Evolutionary conservation across 1,140 invertebrate species (phyloP), one percentile per base, ranked within the genome.

Genomic region (Tetragonula clypearis): DNA sequence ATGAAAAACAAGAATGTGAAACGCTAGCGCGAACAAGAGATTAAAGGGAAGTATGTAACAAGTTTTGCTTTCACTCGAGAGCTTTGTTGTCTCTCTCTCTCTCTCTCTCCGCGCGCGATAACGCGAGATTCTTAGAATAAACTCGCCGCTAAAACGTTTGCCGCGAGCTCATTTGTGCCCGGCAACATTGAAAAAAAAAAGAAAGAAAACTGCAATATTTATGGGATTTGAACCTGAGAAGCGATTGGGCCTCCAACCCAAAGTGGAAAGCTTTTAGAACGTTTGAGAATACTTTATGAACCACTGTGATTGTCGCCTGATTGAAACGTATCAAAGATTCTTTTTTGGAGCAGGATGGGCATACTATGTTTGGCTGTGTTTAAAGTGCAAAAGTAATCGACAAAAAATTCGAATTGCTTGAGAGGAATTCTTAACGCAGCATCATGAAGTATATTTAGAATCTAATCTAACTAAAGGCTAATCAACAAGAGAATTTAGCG

Each of bases 21-120:
- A 79, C 41, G 41, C 41, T 26, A 66, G 62, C 30, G 30, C n/a
- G n/a, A 26, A 30, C 55, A 68, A 79, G 68, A 55, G 62, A 55
- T 58, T 79, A 66, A 66, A 79, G 5, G 49, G 53, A 30, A 79
- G 77, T 66, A 49, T 49, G 41, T 49, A 55, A 79, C 62, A 30
- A 62, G 62, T 55, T 79, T 19, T 55, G 77, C 62, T 79, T 79
- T 79, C 77, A 66, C 62, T 66, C n/a, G 12, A 49, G 12, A 49
- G 2, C 56, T 55, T n/a, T 35, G n/a, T 79, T 79, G 49, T 30
- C 30, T 30, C 30, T 30, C 62, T 78, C 66, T 66, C 8, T 30
- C 30, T 30, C 30, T 30, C 62, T 78, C 66, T 66, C 8, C 62
- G 17, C 35, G 35, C 23, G 15, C 11, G 21, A 60, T 23, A 41